Evolutionary conservation across 2,113 vertebrate species (phyloP).

Genomic region (Rhegmatorhina hoffmannsi): DNA sequence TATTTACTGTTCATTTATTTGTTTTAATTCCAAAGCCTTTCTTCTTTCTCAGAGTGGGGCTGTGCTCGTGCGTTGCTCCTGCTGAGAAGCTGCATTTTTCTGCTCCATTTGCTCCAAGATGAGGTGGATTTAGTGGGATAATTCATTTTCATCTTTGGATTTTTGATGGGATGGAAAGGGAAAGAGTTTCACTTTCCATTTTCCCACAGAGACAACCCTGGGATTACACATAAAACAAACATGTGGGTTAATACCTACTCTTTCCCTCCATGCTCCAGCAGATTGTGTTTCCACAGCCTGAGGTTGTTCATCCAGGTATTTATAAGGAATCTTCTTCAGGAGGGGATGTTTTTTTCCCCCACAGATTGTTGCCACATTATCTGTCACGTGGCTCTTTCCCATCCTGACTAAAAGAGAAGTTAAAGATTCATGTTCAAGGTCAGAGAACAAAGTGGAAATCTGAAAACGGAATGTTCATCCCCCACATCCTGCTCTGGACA

Average conservation of each 20-base stretch:
- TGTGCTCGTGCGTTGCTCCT: not conserved
- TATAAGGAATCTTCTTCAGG: not conserved
- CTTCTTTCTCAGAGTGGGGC: not conserved
- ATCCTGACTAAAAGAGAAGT: not conserved
- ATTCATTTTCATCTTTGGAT: not conserved
- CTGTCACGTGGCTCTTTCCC: not conserved
- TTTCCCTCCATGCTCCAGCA: not conserved
- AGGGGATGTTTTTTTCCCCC: not conserved
- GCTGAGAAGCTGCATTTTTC: not conserved
- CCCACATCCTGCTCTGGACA: not conserved
- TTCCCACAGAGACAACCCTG: not conserved
- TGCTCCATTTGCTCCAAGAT: not conserved
- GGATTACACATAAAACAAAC: not conserved
- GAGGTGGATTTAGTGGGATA: not conserved
- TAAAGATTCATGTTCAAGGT: not conserved
- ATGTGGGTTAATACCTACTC: not conserved
- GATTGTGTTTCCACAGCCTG: not conserved
- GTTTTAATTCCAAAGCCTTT: constrained; percentile 25
- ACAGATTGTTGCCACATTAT: not conserved
- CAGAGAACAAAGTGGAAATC: not conserved
- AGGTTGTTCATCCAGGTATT: not conserved
- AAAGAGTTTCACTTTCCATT: not conserved
- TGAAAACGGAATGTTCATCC: not conserved
- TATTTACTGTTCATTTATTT: constrained; percentile 45
- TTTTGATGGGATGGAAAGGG: not conserved